phyloP scores from a whole-genome alignment of 2,113 vertebrate genomes.

The Hydrolagus affinis region DNA sequence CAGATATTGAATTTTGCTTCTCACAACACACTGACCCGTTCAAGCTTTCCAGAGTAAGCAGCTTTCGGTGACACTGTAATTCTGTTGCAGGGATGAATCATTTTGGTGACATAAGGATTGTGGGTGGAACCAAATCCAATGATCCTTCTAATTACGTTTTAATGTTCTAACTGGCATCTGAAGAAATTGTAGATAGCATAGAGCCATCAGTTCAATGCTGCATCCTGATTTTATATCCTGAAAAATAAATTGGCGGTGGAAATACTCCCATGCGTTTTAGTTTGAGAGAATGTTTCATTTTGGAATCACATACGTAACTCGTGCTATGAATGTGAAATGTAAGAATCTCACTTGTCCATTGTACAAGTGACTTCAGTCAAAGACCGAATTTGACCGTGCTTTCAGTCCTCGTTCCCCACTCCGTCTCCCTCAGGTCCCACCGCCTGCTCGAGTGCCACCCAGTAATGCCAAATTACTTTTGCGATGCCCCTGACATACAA shows the following conservation, averaged over 20 bases:
- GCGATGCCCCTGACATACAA: too few species aligned
- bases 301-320: background rate
- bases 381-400: too few species aligned
- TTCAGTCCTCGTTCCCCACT: too few species aligned
- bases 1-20: background rate
- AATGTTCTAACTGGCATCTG: slow-evolving; percentile 1
- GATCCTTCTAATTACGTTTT: slow-evolving; percentile 8
- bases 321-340: slow-evolving; percentile 4
- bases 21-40: background rate
- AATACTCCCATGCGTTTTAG: slow-evolving; percentile 12
- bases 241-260: background rate
- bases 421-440: too few species aligned
- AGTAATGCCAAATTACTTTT: too few species aligned
- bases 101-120: slow-evolving; percentile 15
- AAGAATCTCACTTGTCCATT: background rate
- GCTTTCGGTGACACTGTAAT: background rate
- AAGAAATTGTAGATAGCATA: background rate
- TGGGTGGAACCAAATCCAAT: slow-evolving; percentile 11
- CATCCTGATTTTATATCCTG: background rate
- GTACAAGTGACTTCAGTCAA: too few species aligned
- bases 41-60: background rate
- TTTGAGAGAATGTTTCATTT: background rate
- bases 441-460: too few species aligned
- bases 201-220: background rate
- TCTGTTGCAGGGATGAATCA: slow-evolving; percentile 13